Evolutionary conservation across 92 coral and sea anemone species (phyloP), one percentile per base, ranked within the genome.

Genomic region (Umimayanthus chanpuru): DNA sequence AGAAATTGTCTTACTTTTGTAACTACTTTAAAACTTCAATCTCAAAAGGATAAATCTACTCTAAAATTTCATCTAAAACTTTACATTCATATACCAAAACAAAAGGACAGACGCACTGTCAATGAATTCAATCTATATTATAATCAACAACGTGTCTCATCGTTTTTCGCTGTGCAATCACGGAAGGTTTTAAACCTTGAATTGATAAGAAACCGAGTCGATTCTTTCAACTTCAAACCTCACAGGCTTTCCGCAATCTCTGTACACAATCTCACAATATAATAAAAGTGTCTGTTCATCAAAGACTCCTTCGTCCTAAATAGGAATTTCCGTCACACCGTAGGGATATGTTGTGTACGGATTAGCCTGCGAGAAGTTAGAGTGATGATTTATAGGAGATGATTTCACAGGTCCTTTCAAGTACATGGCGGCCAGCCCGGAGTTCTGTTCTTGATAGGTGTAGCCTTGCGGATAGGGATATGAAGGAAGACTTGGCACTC

Each of bases 271-370:
- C 49, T 26, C 15, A 28, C 87, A 72, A 47, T 28, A 29, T 73
- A 89, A 89, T 89, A 83, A 76, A 40, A 82, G 36, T 47, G 58
- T 30, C 71, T 89, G 87, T 74, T 82, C 49, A 28, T 79, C 74
- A 74, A 49, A 43, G 81, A 32, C 86, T 76, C 73, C 36, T 70
- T 43, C 74, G 28, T 77, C 90, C 89, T 92, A 92, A 70, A 95
- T 95, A 36, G 96, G 98, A 85, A 95, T 95, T 89, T 95, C 98
- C 79, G 95, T 92, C 49, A 92, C 89, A 81, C 98, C 98, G 58
- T 95, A 95, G 6, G 97, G 97, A 80, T 92, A 94, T 25, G 94
- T 85, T 36, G 92, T 90, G 90, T 93, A 95, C 5, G 95, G 96
- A 23, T 94, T 87, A 44, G 96, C 90, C 79, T 95, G 98, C n/a